Percentiles rank a stretch among this genome's conserved stretches.
phyloP scores from a whole-genome alignment of 2,113 vertebrate species.

The Mus musculus region GRCm39 chr9:90321001-90321500 shows the following conservation, averaged over 20 bases:
- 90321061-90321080: not conserved
- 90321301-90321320: too few species aligned
- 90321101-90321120: not conserved
- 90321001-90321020: not conserved
- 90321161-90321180: not conserved
- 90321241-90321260: too few species aligned
- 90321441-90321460: not conserved
- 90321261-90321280: too few species aligned
- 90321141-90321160: not conserved
- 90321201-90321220: too few species aligned
- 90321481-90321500: not conserved
- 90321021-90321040: not conserved
- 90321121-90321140: not conserved
- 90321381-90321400: not conserved
- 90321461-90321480: not conserved
- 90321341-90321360: not conserved
- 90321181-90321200: too few species aligned
- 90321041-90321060: not conserved
- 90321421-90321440: not conserved
- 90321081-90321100: not conserved
- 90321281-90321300: too few species aligned
- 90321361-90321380: not conserved
- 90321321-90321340: not conserved
- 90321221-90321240: too few species aligned
- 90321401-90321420: not conserved